Conservation (phyloP, 2,888 invertebrate genomes). For the Elysia crispata region DNA sequence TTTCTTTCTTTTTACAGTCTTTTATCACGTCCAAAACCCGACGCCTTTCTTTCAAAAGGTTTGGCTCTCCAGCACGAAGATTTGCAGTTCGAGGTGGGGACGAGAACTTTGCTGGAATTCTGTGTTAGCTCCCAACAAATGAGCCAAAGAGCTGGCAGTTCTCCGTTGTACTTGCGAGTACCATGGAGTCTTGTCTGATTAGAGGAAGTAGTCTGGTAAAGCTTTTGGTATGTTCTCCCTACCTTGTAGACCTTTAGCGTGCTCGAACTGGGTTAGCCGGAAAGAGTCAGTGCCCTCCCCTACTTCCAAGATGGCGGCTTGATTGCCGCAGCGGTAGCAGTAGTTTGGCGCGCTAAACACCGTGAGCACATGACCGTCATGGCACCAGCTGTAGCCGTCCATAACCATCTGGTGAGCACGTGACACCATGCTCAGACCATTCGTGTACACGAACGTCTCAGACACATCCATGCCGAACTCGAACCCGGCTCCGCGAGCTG, state of each 20-base stretch:
- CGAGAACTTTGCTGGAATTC: too few relatives aligned
- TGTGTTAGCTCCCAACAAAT: too few relatives aligned
- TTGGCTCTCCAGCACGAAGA: too few relatives aligned
- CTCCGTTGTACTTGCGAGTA: too few relatives aligned
- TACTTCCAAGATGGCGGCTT: slow-evolving; percentile 99
- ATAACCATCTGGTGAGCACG: slow-evolving; percentile 88
- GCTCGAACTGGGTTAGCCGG: slow-evolving; percentile 34
- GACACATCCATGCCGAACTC: slow-evolving; percentile 99
- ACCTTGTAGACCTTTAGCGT: slow-evolving; percentile 25
- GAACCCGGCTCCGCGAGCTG: slow-evolving; percentile 99
- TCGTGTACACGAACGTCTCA: slow-evolving; percentile 99
- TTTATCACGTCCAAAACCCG: not conserved
- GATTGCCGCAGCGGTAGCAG: slow-evolving; percentile 99
- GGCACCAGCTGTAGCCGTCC: slow-evolving; percentile 87
- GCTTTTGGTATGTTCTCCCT: not conserved
- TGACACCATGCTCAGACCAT: slow-evolving; percentile 97
- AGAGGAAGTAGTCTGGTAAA: slow-evolving; percentile 46
- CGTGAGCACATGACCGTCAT: slow-evolving; percentile 99
- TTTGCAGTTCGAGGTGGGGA: too few relatives aligned
- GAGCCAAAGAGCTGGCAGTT: too few relatives aligned
- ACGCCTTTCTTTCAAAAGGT: too few relatives aligned
- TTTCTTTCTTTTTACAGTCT: too few relatives aligned
- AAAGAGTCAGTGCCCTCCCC: slow-evolving; percentile 87
- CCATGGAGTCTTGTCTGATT: too few relatives aligned
- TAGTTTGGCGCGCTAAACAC: slow-evolving; percentile 99